Conservation (phyloP, 2,888 invertebrate genomes). For the Eupithecia centaureata region DNA sequence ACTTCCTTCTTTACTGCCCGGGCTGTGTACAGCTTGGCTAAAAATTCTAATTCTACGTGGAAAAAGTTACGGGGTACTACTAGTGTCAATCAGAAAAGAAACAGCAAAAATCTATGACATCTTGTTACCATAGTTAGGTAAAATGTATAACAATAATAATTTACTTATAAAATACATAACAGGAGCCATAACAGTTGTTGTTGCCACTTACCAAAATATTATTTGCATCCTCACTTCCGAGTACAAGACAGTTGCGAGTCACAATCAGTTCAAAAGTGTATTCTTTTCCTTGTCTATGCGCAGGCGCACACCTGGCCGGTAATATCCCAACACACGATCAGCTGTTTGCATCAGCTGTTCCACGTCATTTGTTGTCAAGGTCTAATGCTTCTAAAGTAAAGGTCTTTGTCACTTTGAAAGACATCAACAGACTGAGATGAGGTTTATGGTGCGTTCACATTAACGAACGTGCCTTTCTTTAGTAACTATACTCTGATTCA, state of each 20-base stretch:
- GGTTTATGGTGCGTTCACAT: background rate
- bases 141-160: too few relatives aligned
- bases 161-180: too few relatives aligned
- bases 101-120: too few relatives aligned
- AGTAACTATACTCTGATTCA: too few relatives aligned
- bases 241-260: too few relatives aligned
- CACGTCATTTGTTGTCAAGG: constrained; percentile 30
- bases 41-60: too few relatives aligned
- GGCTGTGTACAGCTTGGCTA: too few relatives aligned
- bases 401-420: background rate
- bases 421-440: constrained; percentile 8
- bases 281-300: constrained; percentile 24
- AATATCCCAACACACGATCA: constrained; percentile 36
- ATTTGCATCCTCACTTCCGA: background rate
- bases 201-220: background rate
- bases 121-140: too few relatives aligned
- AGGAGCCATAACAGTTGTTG: background rate
- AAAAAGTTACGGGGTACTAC: too few relatives aligned
- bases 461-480: background rate
- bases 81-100: too few relatives aligned
- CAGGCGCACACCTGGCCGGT: constrained; percentile 38
- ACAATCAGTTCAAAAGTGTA: constrained; percentile 25
- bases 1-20: too few relatives aligned
- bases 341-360: constrained; percentile 47
- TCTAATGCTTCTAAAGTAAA: constrained; percentile 19